Conservation (phyloP, 2,113 vertebrate species). For the Melospiza melodia region DNA sequence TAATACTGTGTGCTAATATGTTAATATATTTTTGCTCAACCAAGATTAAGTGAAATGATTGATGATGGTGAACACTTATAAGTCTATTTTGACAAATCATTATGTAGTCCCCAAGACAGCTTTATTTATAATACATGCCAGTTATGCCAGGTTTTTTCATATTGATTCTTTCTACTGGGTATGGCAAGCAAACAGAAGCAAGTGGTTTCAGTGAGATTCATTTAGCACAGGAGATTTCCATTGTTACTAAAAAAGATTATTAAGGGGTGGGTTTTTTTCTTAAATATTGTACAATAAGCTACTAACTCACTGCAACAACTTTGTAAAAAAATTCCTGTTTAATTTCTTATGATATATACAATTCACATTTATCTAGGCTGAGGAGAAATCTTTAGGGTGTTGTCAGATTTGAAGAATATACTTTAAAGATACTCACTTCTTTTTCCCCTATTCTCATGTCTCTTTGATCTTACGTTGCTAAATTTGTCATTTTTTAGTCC, state of each 20-base stretch:
- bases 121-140: constrained; percentile 35
- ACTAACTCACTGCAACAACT: neutral
- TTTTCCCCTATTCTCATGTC: neutral
- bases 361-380: neutral
- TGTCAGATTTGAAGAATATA: neutral
- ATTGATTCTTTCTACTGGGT: neutral
- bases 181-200: neutral
- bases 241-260: neutral
- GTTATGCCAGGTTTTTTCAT: neutral
- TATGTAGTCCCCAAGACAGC: neutral
- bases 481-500: neutral
- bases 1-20: neutral
- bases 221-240: neutral
- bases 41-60: neutral
- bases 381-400: neutral
- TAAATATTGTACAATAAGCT: neutral
- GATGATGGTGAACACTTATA: neutral
- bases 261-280: neutral
- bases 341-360: neutral
- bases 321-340: neutral
- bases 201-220: neutral
- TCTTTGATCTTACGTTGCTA: neutral
- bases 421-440: neutral
- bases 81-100: neutral
- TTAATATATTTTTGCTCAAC: neutral